Evolutionary conservation across 2,888 invertebrate species (phyloP).

Genomic region (Kryphioiulus occultus): DNA sequence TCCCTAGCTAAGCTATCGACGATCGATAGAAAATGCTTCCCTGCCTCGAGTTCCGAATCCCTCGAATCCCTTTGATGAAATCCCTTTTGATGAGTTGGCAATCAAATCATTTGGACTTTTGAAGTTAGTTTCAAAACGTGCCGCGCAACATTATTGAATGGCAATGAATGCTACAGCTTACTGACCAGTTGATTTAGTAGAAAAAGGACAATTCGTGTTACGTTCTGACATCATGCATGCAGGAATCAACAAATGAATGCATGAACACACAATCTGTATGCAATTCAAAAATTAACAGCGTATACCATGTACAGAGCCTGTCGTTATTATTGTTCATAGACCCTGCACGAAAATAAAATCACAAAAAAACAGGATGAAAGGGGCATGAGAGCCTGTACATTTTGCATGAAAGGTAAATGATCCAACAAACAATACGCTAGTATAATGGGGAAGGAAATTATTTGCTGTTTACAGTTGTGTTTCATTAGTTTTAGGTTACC

Average conservation of each 20-base stretch:
- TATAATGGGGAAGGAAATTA: not conserved
- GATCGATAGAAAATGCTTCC: too few species aligned
- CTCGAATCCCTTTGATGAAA: too few species aligned
- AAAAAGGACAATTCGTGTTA: not conserved
- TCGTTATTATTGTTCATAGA: not conserved
- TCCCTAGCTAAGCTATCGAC: too few species aligned
- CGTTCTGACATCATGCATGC: not conserved
- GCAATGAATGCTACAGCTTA: too few species aligned
- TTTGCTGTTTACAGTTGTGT: not conserved
- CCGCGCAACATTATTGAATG: too few species aligned
- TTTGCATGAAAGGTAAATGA: not conserved
- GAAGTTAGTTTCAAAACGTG: too few species aligned
- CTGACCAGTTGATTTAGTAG: not conserved
- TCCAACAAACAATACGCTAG: not conserved
- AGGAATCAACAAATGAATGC: not conserved
- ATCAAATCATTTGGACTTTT: too few species aligned
- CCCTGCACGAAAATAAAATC: not conserved
- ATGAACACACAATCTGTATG: conserved; percentile 21
- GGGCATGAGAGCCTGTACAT: not conserved
- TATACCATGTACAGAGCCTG: not conserved
- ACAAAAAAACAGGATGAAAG: not conserved
- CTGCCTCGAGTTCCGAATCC: too few species aligned
- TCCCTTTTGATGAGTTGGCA: too few species aligned
- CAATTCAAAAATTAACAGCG: not conserved
- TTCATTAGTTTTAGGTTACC: not conserved